A percentile compares a stretch with the other conserved stretches of the same genome.
Conservation (phyloP, 2,888 invertebrate genomes). For the Hanleya hanleyi region DNA sequence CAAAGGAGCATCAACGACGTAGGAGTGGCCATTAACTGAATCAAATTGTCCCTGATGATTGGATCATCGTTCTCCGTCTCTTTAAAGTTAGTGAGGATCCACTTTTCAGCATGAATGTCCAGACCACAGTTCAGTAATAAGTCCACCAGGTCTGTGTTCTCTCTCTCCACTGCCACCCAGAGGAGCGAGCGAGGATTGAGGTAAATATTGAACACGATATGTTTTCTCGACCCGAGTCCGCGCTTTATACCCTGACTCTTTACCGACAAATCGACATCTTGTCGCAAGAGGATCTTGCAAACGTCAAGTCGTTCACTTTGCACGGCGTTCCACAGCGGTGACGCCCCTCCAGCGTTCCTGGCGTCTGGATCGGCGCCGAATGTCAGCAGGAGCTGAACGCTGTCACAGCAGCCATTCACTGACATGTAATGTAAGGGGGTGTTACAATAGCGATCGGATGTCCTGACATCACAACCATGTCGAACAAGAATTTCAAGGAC, state of each 20-base stretch:
- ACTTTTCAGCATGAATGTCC: neutral
- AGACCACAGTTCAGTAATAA: neutral
- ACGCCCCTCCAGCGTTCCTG: conserved; percentile 15
- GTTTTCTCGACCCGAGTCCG: neutral
- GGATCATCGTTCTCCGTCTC: neutral
- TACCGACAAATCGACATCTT: neutral
- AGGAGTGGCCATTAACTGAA: neutral
- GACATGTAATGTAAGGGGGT: conserved; percentile 31
- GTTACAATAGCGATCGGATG: conserved; percentile 28
- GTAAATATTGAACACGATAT: neutral
- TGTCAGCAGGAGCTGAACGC: conserved; percentile 13
- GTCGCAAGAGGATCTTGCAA: neutral
- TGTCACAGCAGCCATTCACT: conserved; percentile 22
- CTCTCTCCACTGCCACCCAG: conserved; percentile 1
- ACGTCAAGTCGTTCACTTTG: neutral
- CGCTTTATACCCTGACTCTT: neutral
- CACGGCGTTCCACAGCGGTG: conserved; percentile 37
- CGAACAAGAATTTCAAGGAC: conserved; percentile 17
- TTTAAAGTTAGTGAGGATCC: neutral
- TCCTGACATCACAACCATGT: conserved; percentile 29
- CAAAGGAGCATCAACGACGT: neutral
- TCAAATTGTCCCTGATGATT: neutral
- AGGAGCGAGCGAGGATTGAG: neutral
- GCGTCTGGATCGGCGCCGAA: conserved; percentile 27
- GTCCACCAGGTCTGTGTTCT: neutral